Percentiles rank a stretch among this genome's conserved stretches.
phyloP scores from a whole-genome alignment of 2,888 invertebrate species.

The Coelinius sp. region DNA sequence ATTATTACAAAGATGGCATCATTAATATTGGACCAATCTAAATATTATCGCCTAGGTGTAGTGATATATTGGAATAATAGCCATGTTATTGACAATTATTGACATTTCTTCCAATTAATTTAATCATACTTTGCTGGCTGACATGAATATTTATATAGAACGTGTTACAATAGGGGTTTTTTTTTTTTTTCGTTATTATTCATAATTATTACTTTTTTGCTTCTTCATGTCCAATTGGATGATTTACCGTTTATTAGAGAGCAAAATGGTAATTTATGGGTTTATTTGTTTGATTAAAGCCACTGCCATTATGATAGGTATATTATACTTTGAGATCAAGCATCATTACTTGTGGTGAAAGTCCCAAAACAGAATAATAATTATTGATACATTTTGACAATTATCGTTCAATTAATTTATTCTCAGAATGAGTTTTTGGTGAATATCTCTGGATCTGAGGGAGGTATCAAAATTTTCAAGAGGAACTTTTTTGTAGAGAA shows the following conservation, averaged over 20 bases:
- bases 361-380: background rate
- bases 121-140: constrained; percentile 4
- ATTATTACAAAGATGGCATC: constrained; percentile 43
- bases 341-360: background rate
- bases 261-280: constrained; percentile 16
- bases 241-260: background rate
- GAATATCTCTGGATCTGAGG: no score
- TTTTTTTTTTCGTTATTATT: background rate
- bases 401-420: background rate
- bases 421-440: background rate
- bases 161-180: background rate
- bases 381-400: background rate
- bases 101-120: constrained; percentile 17
- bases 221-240: background rate
- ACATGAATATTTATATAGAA: constrained; percentile 25
- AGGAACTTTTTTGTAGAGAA: no score
- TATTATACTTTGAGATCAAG: constrained; percentile 10
- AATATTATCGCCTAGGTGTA: constrained; percentile 55
- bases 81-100: constrained; percentile 25
- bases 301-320: constrained; percentile 24
- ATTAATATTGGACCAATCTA: constrained; percentile 66
- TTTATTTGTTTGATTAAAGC: constrained; percentile 1
- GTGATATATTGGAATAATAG: constrained; percentile 42
- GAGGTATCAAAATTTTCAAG: no score
- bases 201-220: background rate